These are phyloP conservation scores for Heteractis magnifica DNA, from an alignment of 92 coral and sea anemone species.

Conservation along the genomic window DNA sequence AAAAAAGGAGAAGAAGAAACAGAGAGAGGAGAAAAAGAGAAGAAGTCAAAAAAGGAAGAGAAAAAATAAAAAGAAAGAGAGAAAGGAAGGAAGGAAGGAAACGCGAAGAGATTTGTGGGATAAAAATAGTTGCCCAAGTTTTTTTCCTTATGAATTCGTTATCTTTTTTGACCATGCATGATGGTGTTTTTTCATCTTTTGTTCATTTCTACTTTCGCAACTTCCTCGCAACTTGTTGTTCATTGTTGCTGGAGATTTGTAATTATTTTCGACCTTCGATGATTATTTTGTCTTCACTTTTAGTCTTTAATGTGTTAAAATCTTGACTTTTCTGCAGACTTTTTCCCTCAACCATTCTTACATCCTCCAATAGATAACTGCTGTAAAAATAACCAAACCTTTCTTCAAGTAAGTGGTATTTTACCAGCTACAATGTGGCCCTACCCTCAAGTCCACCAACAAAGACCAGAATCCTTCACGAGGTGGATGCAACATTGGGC, in stretches of 20 bases:
- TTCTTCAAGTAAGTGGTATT: constrained; percentile 6
- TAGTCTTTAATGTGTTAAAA: background rate
- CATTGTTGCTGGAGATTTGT: too few relatives aligned
- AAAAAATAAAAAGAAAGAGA: background rate
- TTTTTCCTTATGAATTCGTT: too few relatives aligned
- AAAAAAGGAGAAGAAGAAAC: background rate
- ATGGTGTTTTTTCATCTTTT: too few relatives aligned
- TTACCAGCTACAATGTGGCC: constrained; percentile 34
- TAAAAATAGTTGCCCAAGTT: too few relatives aligned
- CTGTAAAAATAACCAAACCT: background rate
- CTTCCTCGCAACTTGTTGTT: too few relatives aligned
- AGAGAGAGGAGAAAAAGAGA: background rate
- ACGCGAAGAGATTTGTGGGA: too few relatives aligned
- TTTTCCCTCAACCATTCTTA: background rate
- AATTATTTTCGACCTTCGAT: too few relatives aligned
- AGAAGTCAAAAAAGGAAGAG: background rate
- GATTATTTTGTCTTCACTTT: background rate
- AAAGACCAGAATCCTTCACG: constrained; percentile 44
- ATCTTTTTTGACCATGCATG: too few relatives aligned
- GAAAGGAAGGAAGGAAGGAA: background rate
- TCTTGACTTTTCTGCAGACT: background rate
- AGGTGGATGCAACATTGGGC: constrained; percentile 81
- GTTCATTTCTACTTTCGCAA: too few relatives aligned
- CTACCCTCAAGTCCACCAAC: constrained; percentile 23
- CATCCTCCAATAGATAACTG: constrained; percentile 7